These are phyloP conservation scores for Ranitomeya variabilis DNA, from an alignment of 2,113 vertebrate species.

Conservation along the genomic window DNA sequence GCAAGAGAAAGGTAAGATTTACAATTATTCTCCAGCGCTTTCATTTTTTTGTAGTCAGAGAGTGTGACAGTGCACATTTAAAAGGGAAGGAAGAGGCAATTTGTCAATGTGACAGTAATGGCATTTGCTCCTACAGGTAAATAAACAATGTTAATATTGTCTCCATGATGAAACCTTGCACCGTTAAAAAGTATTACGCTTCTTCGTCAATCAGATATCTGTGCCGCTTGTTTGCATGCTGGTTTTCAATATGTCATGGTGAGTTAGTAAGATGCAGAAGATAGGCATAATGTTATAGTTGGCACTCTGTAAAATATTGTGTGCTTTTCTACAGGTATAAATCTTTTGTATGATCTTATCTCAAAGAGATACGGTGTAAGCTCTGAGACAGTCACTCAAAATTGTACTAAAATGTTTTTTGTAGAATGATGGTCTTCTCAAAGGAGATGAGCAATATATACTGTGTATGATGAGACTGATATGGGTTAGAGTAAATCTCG, in stretches of 20 bases:
- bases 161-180: background rate
- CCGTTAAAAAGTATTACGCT: background rate
- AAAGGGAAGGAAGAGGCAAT: background rate
- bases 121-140: conserved; percentile 20
- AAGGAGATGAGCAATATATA: too few relatives aligned
- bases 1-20: conserved; percentile 64
- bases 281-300: background rate
- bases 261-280: background rate
- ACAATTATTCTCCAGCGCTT: conserved; percentile 10
- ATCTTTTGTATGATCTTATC: background rate
- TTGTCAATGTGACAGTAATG: conserved; percentile 33
- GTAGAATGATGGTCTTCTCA: too few relatives aligned
- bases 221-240: background rate
- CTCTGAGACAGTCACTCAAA: too few relatives aligned
- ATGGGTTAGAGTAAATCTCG: too few relatives aligned
- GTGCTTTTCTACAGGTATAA: background rate
- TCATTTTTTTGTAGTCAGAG: background rate
- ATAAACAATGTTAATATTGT: conserved; percentile 26
- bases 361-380: background rate
- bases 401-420: too few relatives aligned
- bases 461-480: too few relatives aligned
- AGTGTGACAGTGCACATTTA: conserved; percentile 25
- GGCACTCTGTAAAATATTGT: background rate
- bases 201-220: background rate
- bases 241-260: background rate